A percentile compares a stretch with the other conserved stretches of the same genome.
Conservation (phyloP, 2,797 vertebrate genomes). For the Ciconia nigra region DNA sequence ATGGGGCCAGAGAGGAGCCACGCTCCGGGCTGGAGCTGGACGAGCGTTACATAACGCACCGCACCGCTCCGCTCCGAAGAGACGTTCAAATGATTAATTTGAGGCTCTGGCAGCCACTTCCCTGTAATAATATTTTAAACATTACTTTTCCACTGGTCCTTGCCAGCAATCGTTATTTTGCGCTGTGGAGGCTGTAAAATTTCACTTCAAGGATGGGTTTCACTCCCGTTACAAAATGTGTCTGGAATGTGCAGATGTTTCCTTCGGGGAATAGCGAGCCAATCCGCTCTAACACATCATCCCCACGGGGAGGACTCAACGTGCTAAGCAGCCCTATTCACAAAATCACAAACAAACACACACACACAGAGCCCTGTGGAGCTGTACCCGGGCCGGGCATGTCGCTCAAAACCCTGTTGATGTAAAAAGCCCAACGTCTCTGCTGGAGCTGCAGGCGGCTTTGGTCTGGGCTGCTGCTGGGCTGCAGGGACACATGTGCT, state of each 20-base stretch:
- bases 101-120: constrained; percentile 62
- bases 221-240: constrained; percentile 85
- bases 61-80: constrained; percentile 8
- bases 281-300: constrained; percentile 51
- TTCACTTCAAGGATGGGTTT: constrained; percentile 77
- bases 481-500: not conserved
- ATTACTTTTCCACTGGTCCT: constrained; percentile 74
- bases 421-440: rapidly evolving
- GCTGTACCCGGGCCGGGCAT: not conserved
- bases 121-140: constrained; percentile 74
- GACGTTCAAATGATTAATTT: constrained; percentile 66
- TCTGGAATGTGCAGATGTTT: constrained; percentile 98
- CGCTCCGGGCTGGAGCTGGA: constrained; percentile 8
- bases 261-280: constrained; percentile 81
- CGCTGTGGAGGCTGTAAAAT: constrained; percentile 71
- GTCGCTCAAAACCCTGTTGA: not conserved
- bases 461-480: not conserved
- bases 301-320: constrained; percentile 37
- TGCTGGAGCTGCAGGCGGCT: not conserved
- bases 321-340: constrained; percentile 28
- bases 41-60: constrained; percentile 69
- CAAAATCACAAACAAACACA: constrained; percentile 43
- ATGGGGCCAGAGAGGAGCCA: not conserved
- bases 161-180: constrained; percentile 69
- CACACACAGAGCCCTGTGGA: not conserved